Evolutionary conservation across 35 echinoderm and acorn worm genomes (phyloP).

Genomic region (Antedon bifida): DNA sequence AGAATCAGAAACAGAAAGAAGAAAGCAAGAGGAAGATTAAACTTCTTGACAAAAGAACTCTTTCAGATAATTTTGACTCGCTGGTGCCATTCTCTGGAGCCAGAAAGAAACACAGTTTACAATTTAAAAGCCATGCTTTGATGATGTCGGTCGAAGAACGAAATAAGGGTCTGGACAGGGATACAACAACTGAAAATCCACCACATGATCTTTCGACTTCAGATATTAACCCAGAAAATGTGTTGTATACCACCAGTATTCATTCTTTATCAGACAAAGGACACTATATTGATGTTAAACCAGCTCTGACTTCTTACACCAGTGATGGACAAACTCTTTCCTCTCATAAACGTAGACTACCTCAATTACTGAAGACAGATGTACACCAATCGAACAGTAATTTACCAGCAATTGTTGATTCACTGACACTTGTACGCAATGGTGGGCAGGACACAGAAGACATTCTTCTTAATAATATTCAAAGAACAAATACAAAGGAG

Average conservation of each 20-base stretch:
- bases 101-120: background rate
- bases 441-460: too few species aligned
- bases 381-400: background rate
- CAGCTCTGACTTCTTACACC: background rate
- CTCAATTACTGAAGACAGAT: background rate
- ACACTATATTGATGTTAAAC: background rate
- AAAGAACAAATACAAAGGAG: too few species aligned
- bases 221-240: background rate
- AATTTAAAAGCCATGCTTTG: background rate
- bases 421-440: too few species aligned
- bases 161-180: background rate
- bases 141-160: background rate
- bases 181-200: too few species aligned
- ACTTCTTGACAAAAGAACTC: background rate
- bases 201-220: background rate
- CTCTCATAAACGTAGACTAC: background rate
- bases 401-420: background rate
- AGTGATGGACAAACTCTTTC: too few species aligned
- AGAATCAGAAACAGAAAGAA: too few species aligned
- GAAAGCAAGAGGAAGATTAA: background rate
- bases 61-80: background rate
- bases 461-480: too few species aligned
- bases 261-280: background rate
- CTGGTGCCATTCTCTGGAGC: background rate
- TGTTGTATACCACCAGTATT: background rate